Base-by-base conservation (phyloP, 2,797 vertebrate genomes). In the Pempheris klunzingeri region DNA sequence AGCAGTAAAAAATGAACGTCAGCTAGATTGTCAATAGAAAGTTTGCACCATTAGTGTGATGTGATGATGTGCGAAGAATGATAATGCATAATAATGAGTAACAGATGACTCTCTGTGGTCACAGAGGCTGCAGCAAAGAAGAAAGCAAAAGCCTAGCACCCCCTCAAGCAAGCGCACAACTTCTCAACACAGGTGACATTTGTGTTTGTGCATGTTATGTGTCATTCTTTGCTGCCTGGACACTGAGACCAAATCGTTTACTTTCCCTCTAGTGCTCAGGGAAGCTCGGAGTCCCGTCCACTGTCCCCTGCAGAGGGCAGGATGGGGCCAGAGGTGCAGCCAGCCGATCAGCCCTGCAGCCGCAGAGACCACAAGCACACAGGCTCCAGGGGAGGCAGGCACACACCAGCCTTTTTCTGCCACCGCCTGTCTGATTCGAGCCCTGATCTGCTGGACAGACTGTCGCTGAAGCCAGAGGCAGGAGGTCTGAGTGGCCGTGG, bases 141-240 rank as follows among this genome's bases (percentile, higher is more conserved):
- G 84, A 43, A 92, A 83, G 64, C 88, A 89, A 49, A 92, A 90
- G 68, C 34, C 84, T 2, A 87, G 78, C 38, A 69, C 9, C 24
- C 32, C 78, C 17, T 64, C 80, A 5, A 49, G 74, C 57, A 93
- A 87, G 77, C 32, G 54, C 38, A 81, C 75, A 4, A 41, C 64
- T n/a, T 53, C 71, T 24, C 86, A 70, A 1, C 68, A 61, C 83
- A 90, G 91, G 94, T 95, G 63, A 93, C 87, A 20, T 9, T 14
- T 2, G 24, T 70, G 18, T 73, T 43, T 41, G 4, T 43, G 28
- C 22, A n/a, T 5, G 44, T 14, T 22, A 32, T 7, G 30, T 20
- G 15, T 17, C 7, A 12, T 44, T 50, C 3, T 65, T 43, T 47
- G 7, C 22, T 46, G 20, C 24, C 14, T 36, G 1, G 3, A 26